phyloP scores from a whole-genome alignment of 1,140 invertebrate species.

The Aphaenogaster ashmeadi region DNA sequence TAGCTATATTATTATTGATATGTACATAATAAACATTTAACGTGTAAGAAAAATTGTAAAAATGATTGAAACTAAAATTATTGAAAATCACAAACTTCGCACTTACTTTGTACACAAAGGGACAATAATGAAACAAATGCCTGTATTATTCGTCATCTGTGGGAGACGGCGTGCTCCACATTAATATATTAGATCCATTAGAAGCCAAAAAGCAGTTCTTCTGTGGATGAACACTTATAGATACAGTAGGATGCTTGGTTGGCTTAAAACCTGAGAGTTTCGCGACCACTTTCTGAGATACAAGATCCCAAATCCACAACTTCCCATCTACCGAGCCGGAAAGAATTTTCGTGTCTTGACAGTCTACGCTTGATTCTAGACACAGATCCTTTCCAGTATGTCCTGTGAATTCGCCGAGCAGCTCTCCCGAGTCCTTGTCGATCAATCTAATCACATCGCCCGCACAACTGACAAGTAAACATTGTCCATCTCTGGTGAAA shows the following conservation, averaged over 20 bases:
- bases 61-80: conserved; percentile 12
- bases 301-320: conserved; percentile 96
- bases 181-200: conserved; percentile 89
- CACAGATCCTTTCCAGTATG: conserved; percentile 93
- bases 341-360: conserved; percentile 93
- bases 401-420: conserved; percentile 93
- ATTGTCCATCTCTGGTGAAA: conserved; percentile 95
- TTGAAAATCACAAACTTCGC: not conserved
- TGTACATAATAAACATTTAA: not conserved
- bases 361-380: conserved; percentile 94
- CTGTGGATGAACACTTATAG: conserved; percentile 91
- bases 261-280: conserved; percentile 86
- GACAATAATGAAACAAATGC: not conserved
- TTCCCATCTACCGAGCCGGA: conserved; percentile 96
- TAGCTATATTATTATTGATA: not conserved
- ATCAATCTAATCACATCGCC: conserved; percentile 94
- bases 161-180: conserved; percentile 86
- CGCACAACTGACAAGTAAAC: conserved; percentile 93
- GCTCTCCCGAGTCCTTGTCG: conserved; percentile 95
- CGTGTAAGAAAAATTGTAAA: not conserved
- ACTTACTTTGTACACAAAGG: conserved; percentile 3
- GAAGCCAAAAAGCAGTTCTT: conserved; percentile 90
- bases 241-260: conserved; percentile 83
- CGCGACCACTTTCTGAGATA: conserved; percentile 90
- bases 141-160: conserved; percentile 3